A percentile compares a stretch with the other conserved stretches of the same genome.
phyloP scores from a whole-genome alignment of 1,140 invertebrate species.

The Anastrepha obliqua region DNA sequence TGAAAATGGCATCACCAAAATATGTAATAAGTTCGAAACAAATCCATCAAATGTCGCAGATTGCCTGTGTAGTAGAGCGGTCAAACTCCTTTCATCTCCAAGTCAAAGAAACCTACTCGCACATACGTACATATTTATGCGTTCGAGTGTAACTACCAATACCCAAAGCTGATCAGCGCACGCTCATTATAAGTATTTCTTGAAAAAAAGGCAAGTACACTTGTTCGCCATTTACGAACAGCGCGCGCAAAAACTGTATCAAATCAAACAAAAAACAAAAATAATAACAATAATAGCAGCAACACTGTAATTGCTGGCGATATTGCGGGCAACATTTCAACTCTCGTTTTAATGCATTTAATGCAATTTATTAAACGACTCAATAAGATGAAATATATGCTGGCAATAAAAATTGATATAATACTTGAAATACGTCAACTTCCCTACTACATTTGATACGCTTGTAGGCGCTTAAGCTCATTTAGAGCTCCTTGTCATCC shows the following conservation, averaged over 20 bases:
- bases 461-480: slow-evolving; percentile 45
- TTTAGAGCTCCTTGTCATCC: slow-evolving; percentile 27
- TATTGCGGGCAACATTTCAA: slow-evolving; percentile 16
- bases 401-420: slow-evolving; percentile 73
- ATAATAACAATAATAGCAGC: slow-evolving; percentile 3
- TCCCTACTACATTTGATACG: slow-evolving; percentile 47
- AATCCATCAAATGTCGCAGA: slow-evolving; percentile 19
- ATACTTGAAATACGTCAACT: slow-evolving; percentile 67
- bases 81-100: slow-evolving; percentile 7
- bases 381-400: slow-evolving; percentile 74
- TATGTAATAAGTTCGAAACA: slow-evolving; percentile 19
- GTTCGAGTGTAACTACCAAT: background rate
- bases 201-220: slow-evolving; percentile 4
- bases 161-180: background rate
- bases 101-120: background rate
- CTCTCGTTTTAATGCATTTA: slow-evolving; percentile 34
- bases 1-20: slow-evolving; percentile 1
- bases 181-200: background rate
- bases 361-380: slow-evolving; percentile 66
- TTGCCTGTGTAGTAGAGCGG: background rate
- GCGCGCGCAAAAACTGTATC: slow-evolving; percentile 1
- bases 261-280: slow-evolving; percentile 23
- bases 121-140: background rate
- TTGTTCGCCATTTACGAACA: slow-evolving; percentile 42
- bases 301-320: slow-evolving; percentile 34